A percentile compares a stretch with the other conserved stretches of the same genome.
Conservation (phyloP, 1,140 invertebrate genomes). For the Drosophila asahinai region DNA sequence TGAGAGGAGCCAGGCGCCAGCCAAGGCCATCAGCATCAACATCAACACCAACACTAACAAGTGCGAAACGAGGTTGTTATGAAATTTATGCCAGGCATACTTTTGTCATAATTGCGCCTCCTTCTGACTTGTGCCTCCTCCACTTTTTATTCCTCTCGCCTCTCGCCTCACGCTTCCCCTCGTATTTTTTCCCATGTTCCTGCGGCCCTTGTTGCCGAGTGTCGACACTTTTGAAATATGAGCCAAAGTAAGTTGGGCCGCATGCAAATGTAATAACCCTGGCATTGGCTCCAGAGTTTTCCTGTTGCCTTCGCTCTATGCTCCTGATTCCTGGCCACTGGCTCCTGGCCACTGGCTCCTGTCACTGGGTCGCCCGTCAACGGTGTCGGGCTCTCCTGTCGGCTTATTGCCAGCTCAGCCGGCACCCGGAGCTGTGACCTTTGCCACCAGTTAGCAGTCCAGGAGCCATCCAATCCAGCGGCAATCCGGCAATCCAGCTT, state of each 20-base stretch:
- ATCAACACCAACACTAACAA: slow-evolving; percentile 61
- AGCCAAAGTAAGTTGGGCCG: slow-evolving; percentile 53
- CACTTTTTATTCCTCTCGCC: slow-evolving; percentile 17
- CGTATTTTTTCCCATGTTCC: slow-evolving; percentile 28
- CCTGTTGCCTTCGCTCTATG: background rate
- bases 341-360: slow-evolving; percentile 16
- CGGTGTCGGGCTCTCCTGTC: slow-evolving; percentile 73
- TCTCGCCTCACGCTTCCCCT: slow-evolving; percentile 6
- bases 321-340: slow-evolving; percentile 18
- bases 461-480: background rate
- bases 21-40: slow-evolving; percentile 38
- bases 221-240: slow-evolving; percentile 82
- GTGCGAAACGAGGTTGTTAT: slow-evolving; percentile 71
- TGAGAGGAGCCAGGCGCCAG: slow-evolving; percentile 7
- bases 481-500: background rate
- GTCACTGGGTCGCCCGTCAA: slow-evolving; percentile 59
- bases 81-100: slow-evolving; percentile 81
- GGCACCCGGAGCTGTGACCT: slow-evolving; percentile 51
- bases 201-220: slow-evolving; percentile 46
- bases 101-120: slow-evolving; percentile 81
- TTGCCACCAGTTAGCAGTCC: slow-evolving; percentile 22
- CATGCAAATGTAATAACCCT: slow-evolving; percentile 75
- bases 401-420: slow-evolving; percentile 70
- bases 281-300: slow-evolving; percentile 35
- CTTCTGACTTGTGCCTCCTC: slow-evolving; percentile 62